Conservation (phyloP, 2,113 vertebrate genomes). For the Pygoscelis antarcticus region DNA sequence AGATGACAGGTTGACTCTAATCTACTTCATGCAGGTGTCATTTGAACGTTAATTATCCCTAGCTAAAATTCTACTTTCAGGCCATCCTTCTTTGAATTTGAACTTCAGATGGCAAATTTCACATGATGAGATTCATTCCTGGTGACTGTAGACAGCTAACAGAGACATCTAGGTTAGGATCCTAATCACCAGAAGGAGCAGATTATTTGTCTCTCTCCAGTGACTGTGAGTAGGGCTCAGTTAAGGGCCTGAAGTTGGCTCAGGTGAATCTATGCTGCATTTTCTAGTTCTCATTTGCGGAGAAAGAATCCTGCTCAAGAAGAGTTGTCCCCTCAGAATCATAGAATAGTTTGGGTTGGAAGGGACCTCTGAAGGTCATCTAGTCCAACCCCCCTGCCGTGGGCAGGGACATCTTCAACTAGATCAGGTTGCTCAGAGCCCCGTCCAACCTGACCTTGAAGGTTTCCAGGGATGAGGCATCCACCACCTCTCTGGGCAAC, state of each 20-base stretch:
- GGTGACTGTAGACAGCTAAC: background rate
- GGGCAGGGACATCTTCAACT: too few species aligned
- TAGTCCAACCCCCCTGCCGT: too few species aligned
- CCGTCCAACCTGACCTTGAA: too few species aligned
- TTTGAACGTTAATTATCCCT: conserved; percentile 40
- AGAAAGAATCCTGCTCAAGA: background rate
- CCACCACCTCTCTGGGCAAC: too few species aligned
- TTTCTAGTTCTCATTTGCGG: background rate
- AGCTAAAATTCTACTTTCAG: background rate
- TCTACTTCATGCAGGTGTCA: background rate
- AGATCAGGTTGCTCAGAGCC: too few species aligned
- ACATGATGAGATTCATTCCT: background rate
- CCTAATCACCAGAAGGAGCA: background rate
- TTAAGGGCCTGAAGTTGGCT: background rate
- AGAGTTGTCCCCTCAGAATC: background rate
- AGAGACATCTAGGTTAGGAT: background rate
- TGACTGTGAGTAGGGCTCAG: background rate
- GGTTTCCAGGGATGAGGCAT: too few species aligned
- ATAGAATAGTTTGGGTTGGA: too few species aligned
- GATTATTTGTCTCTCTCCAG: background rate
- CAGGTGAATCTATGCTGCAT: background rate
- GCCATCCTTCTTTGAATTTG: background rate
- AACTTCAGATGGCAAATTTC: background rate
- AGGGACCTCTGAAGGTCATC: too few species aligned
- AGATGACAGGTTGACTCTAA: conserved; percentile 43